A percentile compares a stretch with the other conserved stretches of the same genome.
These are phyloP conservation scores for Drosophila peninsularis DNA, from an alignment of 2,888 invertebrate genomes.

Conservation along the genomic window DNA sequence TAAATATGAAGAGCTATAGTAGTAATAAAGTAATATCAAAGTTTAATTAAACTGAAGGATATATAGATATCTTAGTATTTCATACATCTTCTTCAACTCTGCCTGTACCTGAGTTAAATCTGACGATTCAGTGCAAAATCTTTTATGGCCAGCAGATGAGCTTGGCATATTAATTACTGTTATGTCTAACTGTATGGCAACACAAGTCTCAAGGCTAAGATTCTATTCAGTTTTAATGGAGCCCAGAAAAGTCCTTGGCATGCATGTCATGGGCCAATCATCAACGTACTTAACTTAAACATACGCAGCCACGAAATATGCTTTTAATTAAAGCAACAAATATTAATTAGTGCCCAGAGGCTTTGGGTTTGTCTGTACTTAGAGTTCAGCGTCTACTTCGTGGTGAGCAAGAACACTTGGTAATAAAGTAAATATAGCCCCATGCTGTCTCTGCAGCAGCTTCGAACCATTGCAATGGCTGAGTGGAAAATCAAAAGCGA, in stretches of 20 bases:
- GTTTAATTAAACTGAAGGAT: too few species aligned
- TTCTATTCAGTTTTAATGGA: neutral
- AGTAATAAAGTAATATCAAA: too few species aligned
- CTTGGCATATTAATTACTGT: conserved; percentile 20
- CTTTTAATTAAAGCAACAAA: conserved; percentile 64
- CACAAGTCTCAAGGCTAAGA: conserved; percentile 34
- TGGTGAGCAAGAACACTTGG: conserved; percentile 28
- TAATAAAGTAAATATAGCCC: conserved; percentile 30
- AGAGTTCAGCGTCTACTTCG: conserved; percentile 16
- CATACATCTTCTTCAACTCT: too few species aligned
- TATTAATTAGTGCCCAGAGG: conserved; percentile 64
- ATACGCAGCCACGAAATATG: conserved; percentile 22
- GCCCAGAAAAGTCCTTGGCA: neutral
- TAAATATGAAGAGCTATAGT: too few species aligned
- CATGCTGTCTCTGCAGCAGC: conserved; percentile 25
- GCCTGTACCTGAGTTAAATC: too few species aligned
- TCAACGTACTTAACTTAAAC: conserved; percentile 6
- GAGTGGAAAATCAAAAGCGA: conserved; percentile 21
- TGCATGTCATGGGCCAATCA: conserved; percentile 3
- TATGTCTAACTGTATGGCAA: neutral
- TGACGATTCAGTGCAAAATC: too few species aligned
- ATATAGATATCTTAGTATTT: too few species aligned
- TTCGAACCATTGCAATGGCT: neutral
- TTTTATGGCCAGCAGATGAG: too few species aligned
- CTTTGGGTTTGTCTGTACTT: conserved; percentile 7